phyloP scores from a whole-genome alignment of 2,113 vertebrate species.

The Platysternon megacephalum region DNA sequence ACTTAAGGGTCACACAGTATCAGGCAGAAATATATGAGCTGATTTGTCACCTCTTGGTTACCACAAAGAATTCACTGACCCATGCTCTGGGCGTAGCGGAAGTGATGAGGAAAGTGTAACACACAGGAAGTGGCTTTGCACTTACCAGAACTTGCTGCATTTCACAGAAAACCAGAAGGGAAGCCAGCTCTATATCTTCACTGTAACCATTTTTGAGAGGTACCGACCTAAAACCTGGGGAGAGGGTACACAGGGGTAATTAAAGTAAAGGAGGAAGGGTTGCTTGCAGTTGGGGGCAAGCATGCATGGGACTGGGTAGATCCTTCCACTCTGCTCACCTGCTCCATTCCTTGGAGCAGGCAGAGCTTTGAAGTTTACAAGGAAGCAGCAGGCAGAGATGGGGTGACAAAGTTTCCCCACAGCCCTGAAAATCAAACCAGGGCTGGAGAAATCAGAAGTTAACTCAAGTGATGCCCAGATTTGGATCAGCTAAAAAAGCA shows the following conservation, averaged over 20 bases:
- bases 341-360: neutral
- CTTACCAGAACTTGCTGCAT: conserved; percentile 90
- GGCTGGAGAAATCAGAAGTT: neutral
- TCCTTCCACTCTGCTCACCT: neutral
- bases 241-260: neutral
- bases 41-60: neutral
- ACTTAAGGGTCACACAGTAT: neutral
- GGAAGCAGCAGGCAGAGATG: neutral
- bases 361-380: neutral
- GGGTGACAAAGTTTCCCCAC: neutral
- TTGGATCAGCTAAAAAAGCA: conserved; percentile 9
- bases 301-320: neutral
- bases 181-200: conserved; percentile 92
- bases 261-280: neutral
- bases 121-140: neutral
- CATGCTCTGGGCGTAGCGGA: neutral
- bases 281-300: neutral
- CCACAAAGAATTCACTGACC: neutral
- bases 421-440: conserved; percentile 12
- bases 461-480: neutral
- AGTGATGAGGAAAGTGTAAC: neutral
- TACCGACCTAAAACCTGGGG: conserved; percentile 90
- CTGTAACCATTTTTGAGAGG: conserved; percentile 94
- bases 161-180: conserved; percentile 90
- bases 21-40: neutral